Conservation (phyloP, 2,797 vertebrate species). For the Megaceryle alcyon region DNA sequence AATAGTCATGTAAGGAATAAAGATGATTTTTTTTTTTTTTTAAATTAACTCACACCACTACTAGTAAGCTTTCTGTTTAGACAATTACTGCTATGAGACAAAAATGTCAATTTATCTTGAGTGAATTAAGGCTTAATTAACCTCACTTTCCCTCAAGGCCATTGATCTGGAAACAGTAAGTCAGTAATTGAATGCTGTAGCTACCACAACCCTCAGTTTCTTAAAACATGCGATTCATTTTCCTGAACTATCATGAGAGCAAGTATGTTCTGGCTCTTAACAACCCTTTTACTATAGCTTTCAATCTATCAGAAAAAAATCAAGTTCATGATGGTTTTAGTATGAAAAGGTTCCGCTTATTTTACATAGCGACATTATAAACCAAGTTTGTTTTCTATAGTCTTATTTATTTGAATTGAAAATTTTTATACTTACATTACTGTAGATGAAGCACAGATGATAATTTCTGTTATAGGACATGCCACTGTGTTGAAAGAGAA, state of each 20-base stretch:
- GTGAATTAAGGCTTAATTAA: slow-evolving; percentile 75
- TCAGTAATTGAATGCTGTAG: slow-evolving; percentile 63
- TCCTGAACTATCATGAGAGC: background rate
- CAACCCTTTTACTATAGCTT: background rate
- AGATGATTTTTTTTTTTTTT: background rate
- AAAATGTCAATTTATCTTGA: slow-evolving; percentile 70
- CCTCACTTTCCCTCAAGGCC: slow-evolving; percentile 60
- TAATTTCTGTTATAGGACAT: background rate
- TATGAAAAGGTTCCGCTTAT: background rate
- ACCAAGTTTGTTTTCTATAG: background rate
- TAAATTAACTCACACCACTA: slow-evolving; percentile 27
- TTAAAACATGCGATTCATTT: slow-evolving; percentile 14
- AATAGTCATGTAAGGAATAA: slow-evolving; percentile 11
- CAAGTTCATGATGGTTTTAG: background rate
- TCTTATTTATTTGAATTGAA: background rate
- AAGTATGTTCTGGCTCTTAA: background rate
- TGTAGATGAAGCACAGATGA: background rate
- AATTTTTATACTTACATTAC: background rate
- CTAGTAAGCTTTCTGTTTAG: slow-evolving; percentile 47
- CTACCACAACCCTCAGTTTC: background rate
- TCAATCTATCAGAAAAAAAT: background rate
- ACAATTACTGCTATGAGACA: slow-evolving; percentile 49
- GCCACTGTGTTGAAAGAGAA: background rate
- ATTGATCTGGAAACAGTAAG: slow-evolving; percentile 70
- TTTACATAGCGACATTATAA: background rate